A percentile compares a stretch with the other conserved stretches of the same genome.
Evolutionary conservation across 2,888 invertebrate genomes (phyloP).

Genomic region (Drosophila quinaria): DNA sequence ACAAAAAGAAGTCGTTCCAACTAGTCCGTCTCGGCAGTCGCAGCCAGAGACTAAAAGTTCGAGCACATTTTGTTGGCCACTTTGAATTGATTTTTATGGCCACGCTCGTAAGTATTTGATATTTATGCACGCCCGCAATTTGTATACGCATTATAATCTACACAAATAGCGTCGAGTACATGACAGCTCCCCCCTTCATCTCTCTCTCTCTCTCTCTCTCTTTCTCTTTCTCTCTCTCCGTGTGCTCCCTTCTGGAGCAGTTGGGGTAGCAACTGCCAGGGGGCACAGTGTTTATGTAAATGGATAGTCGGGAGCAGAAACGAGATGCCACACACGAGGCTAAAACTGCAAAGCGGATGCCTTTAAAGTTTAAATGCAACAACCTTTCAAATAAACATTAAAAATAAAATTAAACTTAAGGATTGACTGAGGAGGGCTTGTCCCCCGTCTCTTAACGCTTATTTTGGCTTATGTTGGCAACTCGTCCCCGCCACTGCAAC

Average conservation of each 20-base stretch:
- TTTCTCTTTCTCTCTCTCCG: too few species aligned
- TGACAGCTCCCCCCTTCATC: slow-evolving; percentile 33
- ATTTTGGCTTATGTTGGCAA: slow-evolving; percentile 24
- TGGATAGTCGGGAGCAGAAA: slow-evolving; percentile 16
- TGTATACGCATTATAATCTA: slow-evolving; percentile 63
- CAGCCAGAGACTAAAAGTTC: slow-evolving; percentile 19
- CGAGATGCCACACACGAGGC: slow-evolving; percentile 40
- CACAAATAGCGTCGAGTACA: slow-evolving; percentile 54
- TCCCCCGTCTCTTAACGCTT: slow-evolving; percentile 13
- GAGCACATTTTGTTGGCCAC: slow-evolving; percentile 46
- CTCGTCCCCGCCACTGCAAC: slow-evolving; percentile 44
- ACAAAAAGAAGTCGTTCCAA: slow-evolving; percentile 51
- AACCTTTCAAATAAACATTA: slow-evolving; percentile 30
- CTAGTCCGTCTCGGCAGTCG: neutral
- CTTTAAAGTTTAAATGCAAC: slow-evolving; percentile 55
- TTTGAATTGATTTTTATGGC: slow-evolving; percentile 76
- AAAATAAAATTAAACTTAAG: slow-evolving; percentile 21
- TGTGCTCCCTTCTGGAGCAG: neutral
- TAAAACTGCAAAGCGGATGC: slow-evolving; percentile 27
- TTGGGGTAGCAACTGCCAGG: neutral
- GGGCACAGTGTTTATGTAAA: slow-evolving; percentile 49
- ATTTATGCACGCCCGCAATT: slow-evolving; percentile 70
- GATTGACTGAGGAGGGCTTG: neutral
- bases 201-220: neutral
- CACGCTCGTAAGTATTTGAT: slow-evolving; percentile 71